Evolutionary conservation across 2,888 invertebrate genomes (phyloP), one percentile per base, ranked within the genome.

Genomic region (Archips crataeganus): DNA sequence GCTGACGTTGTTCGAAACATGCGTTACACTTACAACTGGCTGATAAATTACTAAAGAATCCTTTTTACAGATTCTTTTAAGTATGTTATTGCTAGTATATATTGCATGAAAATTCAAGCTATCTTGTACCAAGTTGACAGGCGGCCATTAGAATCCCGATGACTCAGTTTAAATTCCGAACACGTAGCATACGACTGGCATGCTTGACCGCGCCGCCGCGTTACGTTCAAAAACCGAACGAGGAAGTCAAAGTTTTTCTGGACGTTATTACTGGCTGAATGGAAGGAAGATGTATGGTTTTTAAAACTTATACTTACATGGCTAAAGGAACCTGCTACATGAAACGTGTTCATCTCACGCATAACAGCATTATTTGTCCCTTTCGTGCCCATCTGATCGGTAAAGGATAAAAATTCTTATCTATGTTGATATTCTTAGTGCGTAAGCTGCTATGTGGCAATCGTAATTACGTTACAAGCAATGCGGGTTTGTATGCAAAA

Each of bases 121-220:
- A 75, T 75, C 70, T 68, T 64, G 66, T 75, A 70, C 66, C 49
- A 68, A 74, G 74, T 74, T 80, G 76, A 77, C 75, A 77, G 75
- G 80, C 85, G 77, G 88, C 92, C 90, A 90, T 91, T 92, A 81
- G 84, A 89, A 87, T 90, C 84, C 81, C 79, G 87, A 91, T 91
- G 90, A 90, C 84, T 89, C 88, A 87, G 84, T 92, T 87, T 84
- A 80, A 82, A 90, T 88, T 90, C 90, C 78, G 80, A 85, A 85
- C 92, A 92, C 93, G 93, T 90, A 85, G 78, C 73, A 59, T 68
- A 65, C 71, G 70, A 65, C 77, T 77, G 81, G 81, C 78, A 79
- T 77, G 81, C 80, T 77, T 80, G 82, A 84, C 83, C 83, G 80
- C 82, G 78, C 77, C 76, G 68, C 80, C 77, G 80, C 75, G 77